A percentile compares a stretch with the other conserved stretches of the same genome.
Conservation (phyloP, 2,888 invertebrate genomes). For the Yponomeuta plumbellus region DNA sequence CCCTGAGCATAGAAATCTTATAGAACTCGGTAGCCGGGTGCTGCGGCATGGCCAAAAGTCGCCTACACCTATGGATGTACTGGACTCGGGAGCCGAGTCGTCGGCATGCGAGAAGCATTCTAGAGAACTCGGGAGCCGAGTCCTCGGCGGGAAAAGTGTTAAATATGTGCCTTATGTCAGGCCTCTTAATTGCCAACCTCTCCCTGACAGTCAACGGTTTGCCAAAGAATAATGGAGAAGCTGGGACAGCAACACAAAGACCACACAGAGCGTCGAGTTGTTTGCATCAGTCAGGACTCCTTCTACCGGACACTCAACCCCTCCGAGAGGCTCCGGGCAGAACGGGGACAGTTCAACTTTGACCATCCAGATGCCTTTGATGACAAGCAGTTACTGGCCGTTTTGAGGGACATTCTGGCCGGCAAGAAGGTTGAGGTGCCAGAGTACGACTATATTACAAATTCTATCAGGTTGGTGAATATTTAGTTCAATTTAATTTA, state of each 20-base stretch:
- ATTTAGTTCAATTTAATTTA: background rate
- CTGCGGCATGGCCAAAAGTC: too few species aligned
- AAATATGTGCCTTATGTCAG: too few species aligned
- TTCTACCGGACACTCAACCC: slow-evolving; percentile 93
- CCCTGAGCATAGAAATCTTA: too few species aligned
- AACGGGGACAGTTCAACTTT: slow-evolving; percentile 96
- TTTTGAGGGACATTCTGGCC: slow-evolving; percentile 87
- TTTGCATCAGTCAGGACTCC: slow-evolving; percentile 96
- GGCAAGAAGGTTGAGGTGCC: slow-evolving; percentile 94
- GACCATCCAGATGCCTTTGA: slow-evolving; percentile 99
- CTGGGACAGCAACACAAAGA: slow-evolving; percentile 95
- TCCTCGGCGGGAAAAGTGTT: too few species aligned
- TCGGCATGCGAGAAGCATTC: too few species aligned
- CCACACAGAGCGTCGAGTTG: slow-evolving; percentile 91
- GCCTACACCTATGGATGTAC: too few species aligned
- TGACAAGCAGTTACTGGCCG: slow-evolving; percentile 87
- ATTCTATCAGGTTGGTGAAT: slow-evolving; percentile 53
- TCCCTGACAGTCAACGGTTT: slow-evolving; percentile 92
- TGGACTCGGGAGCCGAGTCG: too few species aligned
- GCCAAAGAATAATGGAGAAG: slow-evolving; percentile 97
- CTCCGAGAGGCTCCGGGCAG: slow-evolving; percentile 88
- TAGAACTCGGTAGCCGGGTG: too few species aligned
- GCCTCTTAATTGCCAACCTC: too few species aligned
- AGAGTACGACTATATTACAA: slow-evolving; percentile 94
- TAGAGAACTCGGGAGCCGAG: too few species aligned